A percentile compares a stretch with the other conserved stretches of the same genome.
phyloP scores from a whole-genome alignment of 1,140 invertebrate genomes.

The Diprion similis region DNA sequence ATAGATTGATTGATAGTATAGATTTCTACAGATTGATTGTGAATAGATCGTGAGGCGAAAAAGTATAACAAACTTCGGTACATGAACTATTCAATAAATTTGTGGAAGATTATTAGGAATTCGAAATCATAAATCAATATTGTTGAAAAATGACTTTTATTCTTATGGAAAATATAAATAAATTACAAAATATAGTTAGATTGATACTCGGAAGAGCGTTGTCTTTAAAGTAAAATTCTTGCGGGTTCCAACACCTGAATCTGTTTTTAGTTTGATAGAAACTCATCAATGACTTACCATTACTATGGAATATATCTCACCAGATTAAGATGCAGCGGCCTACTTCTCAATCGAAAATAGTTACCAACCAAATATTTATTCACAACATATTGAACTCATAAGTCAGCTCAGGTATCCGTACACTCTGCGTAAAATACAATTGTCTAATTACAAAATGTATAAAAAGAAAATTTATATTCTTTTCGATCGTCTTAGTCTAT shows the following conservation, averaged over 20 bases:
- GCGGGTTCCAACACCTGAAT: not conserved
- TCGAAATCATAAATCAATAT: not conserved
- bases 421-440: too few relatives aligned
- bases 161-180: conserved; percentile 59
- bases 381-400: not conserved
- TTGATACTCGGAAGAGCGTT: conserved; percentile 48
- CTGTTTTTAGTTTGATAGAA: not conserved
- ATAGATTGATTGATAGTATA: too few relatives aligned
- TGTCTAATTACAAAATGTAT: too few relatives aligned
- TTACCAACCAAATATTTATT: not conserved
- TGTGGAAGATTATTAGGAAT: not conserved
- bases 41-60: too few relatives aligned
- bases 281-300: not conserved
- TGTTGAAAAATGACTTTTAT: conserved; percentile 57
- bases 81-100: not conserved
- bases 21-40: too few relatives aligned
- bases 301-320: not conserved
- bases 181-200: conserved; percentile 58
- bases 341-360: not conserved
- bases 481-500: too few relatives aligned
- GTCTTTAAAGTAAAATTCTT: conserved; percentile 38
- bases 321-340: not conserved
- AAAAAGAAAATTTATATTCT: too few relatives aligned
- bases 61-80: too few relatives aligned
- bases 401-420: too few relatives aligned